Conservation (phyloP, 2,888 invertebrate genomes). For the Hemicrepidius hirtus region DNA sequence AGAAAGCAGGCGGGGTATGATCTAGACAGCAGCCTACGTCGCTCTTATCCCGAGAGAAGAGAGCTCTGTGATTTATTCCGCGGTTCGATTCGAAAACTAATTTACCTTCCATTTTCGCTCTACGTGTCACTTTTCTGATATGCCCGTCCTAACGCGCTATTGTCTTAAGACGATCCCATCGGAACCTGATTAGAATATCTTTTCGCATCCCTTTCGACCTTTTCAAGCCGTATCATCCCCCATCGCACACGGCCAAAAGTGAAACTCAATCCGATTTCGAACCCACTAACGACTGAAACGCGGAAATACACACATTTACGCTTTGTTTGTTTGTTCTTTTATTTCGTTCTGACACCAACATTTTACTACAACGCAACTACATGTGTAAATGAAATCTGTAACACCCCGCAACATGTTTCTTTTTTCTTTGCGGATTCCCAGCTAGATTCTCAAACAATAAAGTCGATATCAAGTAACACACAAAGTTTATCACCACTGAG, state of each 20-base stretch:
- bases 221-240: constrained; percentile 24
- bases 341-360: constrained; percentile 14
- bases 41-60: constrained; percentile 35
- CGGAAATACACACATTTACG: constrained; percentile 22
- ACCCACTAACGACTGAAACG: constrained; percentile 19
- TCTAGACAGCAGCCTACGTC: constrained; percentile 35
- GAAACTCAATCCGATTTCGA: constrained; percentile 13
- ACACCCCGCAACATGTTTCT: background rate
- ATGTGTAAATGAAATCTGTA: constrained; percentile 19
- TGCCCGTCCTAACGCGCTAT: constrained; percentile 39
- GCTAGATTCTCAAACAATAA: background rate
- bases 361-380: constrained; percentile 16
- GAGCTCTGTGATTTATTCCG: constrained; percentile 57
- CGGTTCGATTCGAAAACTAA: constrained; percentile 60
- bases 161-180: constrained; percentile 48
- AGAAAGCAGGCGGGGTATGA: constrained; percentile 35
- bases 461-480: too few relatives aligned
- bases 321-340: constrained; percentile 26
- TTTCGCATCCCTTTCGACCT: constrained; percentile 34
- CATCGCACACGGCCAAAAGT: constrained; percentile 3
- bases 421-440: constrained; percentile 8
- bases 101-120: constrained; percentile 61
- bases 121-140: constrained; percentile 51
- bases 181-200: constrained; percentile 51
- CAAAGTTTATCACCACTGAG: too few relatives aligned